These are phyloP conservation scores for Dynastes grantii DNA, from an alignment of 2,888 invertebrate genomes.

Conservation along the genomic window DNA sequence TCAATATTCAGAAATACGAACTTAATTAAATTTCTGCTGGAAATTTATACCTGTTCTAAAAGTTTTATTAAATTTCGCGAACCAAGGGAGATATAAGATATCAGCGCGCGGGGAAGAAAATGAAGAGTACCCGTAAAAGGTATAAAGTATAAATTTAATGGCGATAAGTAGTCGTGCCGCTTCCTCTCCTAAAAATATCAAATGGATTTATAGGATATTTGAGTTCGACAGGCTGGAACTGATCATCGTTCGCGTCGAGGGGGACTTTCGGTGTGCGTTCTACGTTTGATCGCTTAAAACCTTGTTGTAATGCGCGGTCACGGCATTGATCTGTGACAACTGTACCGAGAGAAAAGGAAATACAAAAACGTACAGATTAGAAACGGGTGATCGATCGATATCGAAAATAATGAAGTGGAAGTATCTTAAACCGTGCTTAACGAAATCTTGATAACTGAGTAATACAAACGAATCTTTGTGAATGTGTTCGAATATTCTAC, in stretches of 20 bases:
- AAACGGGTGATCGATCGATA: conserved; percentile 51
- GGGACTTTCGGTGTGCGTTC: conserved; percentile 55
- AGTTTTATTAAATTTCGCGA: conserved; percentile 57
- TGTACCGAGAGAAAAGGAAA: conserved; percentile 39
- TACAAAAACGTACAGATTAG: conserved; percentile 38
- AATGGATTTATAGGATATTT: conserved; percentile 65
- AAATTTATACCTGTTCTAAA: conserved; percentile 56
- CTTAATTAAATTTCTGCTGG: conserved; percentile 56
- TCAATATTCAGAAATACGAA: conserved; percentile 56
- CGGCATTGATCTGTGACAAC: conserved; percentile 60
- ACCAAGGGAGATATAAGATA: conserved; percentile 53
- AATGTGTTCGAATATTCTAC: conserved; percentile 1
- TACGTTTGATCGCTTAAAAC: conserved; percentile 64
- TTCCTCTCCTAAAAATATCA: conserved; percentile 65
- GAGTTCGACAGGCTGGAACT: conserved; percentile 65
- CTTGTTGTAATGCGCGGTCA: conserved; percentile 64
- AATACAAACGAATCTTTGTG: conserved; percentile 24
- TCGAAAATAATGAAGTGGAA: conserved; percentile 53
- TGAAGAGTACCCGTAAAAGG: conserved; percentile 51
- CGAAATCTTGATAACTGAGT: conserved; percentile 51
- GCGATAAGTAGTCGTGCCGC: conserved; percentile 66
- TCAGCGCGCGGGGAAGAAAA: conserved; percentile 51
- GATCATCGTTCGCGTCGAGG: conserved; percentile 62
- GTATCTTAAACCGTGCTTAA: conserved; percentile 52
- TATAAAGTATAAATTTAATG: conserved; percentile 62